Conservation (phyloP, 2,888 invertebrate genomes). For the Dascillus cervinus region DNA sequence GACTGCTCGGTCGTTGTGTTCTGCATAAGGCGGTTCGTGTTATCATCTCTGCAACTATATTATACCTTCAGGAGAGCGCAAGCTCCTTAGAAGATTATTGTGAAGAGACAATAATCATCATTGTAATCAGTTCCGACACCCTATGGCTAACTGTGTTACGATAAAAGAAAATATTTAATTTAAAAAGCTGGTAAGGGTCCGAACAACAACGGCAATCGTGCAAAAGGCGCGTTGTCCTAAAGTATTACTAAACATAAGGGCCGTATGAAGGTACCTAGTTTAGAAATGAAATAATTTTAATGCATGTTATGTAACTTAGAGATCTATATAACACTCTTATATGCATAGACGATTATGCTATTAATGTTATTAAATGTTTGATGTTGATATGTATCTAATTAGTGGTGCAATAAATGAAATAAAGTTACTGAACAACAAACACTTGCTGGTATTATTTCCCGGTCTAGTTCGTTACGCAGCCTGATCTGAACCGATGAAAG, state of each 20-base stretch:
- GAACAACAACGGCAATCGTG: conserved; percentile 38
- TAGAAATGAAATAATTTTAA: conserved; percentile 20
- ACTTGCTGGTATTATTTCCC: conserved; percentile 13
- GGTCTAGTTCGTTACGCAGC: conserved; percentile 14
- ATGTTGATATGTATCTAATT: conserved; percentile 35
- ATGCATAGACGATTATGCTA: conserved; percentile 21
- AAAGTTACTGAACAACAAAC: conserved; percentile 9
- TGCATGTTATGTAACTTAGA: conserved; percentile 20
- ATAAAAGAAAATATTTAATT: conserved; percentile 25
- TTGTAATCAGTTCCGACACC: conserved; percentile 35
- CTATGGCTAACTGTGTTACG: no score
- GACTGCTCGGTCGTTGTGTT: conserved; percentile 30
- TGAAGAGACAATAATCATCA: conserved; percentile 45
- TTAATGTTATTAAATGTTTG: conserved; percentile 34
- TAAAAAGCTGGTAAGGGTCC: conserved; percentile 46
- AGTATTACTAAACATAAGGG: conserved; percentile 19
- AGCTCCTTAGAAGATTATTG: conserved; percentile 41
- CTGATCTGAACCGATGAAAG: conserved; percentile 18
- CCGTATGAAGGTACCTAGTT: conserved; percentile 29
- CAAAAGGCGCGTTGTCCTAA: conserved; percentile 16
- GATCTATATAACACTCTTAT: conserved; percentile 24
- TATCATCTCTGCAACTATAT: conserved; percentile 30
- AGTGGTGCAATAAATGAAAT: conserved; percentile 40
- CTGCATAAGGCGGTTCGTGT: conserved; percentile 22
- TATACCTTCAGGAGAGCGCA: conserved; percentile 23